Conservation (phyloP, 2,888 invertebrate species). For the Apamea anceps region DNA sequence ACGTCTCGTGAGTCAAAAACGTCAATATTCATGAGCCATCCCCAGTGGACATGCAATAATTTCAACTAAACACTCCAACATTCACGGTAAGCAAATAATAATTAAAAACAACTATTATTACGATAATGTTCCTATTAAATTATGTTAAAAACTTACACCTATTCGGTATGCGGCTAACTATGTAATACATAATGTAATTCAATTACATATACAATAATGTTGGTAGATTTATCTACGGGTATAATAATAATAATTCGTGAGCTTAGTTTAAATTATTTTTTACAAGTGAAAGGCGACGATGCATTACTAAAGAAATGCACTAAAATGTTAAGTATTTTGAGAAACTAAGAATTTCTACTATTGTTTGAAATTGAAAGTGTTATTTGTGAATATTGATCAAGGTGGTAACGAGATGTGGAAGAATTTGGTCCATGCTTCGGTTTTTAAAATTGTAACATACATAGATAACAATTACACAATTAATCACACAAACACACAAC, state of each 20-base stretch:
- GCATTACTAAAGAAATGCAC: background rate
- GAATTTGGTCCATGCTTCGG: fast-evolving
- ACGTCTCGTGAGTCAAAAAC: slow-evolving; percentile 44
- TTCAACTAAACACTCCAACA: slow-evolving; percentile 57
- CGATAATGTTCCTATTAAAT: slow-evolving; percentile 42
- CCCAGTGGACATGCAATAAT: slow-evolving; percentile 60
- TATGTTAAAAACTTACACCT: slow-evolving; percentile 51
- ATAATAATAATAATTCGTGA: background rate
- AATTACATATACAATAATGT: slow-evolving; percentile 9
- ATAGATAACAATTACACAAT: too few species aligned
- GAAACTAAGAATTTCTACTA: background rate
- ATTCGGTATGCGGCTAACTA: slow-evolving; percentile 18
- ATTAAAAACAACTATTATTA: slow-evolving; percentile 52
- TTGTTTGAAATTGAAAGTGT: background rate
- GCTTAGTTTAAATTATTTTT: background rate
- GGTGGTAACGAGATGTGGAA: background rate
- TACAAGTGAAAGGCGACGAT: slow-evolving; percentile 11
- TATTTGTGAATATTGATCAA: background rate
- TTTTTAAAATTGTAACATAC: background rate
- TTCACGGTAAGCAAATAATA: slow-evolving; percentile 48
- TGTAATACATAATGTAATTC: slow-evolving; percentile 36
- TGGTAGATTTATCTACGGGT: slow-evolving; percentile 16
- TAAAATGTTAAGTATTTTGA: background rate
- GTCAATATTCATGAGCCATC: slow-evolving; percentile 52
- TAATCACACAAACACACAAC: too few species aligned